Evolutionary conservation across 1,140 invertebrate species (phyloP).

Genomic region (Pseudomyrmex cubaensis): DNA sequence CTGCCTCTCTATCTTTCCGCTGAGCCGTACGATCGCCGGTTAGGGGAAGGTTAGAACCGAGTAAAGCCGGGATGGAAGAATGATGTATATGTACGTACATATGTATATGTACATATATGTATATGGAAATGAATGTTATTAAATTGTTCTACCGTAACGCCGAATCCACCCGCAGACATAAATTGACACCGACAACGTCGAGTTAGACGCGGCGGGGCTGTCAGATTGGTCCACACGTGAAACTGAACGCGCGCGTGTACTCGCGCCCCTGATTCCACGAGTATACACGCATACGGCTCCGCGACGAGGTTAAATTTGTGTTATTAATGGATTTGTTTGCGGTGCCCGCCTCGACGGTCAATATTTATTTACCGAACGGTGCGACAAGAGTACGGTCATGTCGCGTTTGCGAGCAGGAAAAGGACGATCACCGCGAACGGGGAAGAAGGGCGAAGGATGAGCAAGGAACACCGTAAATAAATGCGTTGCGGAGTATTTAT

Average conservation of each 20-base stretch:
- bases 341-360: conserved; percentile 76
- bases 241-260: conserved; percentile 31
- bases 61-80: background rate
- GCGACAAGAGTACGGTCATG: conserved; percentile 41
- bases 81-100: background rate
- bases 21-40: background rate
- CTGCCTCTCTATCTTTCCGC: conserved; percentile 9
- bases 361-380: conserved; percentile 75
- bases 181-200: conserved; percentile 75
- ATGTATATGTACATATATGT: background rate
- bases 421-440: background rate
- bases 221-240: conserved; percentile 36
- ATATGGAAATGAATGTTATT: conserved; percentile 71
- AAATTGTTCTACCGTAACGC: conserved; percentile 77
- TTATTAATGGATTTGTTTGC: conserved; percentile 83
- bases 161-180: conserved; percentile 72
- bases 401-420: conserved; percentile 27
- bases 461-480: conserved; percentile 71
- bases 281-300: conserved; percentile 53
- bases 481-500: conserved; percentile 75
- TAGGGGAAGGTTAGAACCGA: background rate
- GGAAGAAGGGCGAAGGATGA: background rate
- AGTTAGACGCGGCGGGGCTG: conserved; percentile 44
- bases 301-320: conserved; percentile 75
- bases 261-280: background rate